Evolutionary conservation across 2,113 vertebrate genomes (phyloP), one percentile per base, ranked within the genome.

Genomic region (Mugil cephalus): DNA sequence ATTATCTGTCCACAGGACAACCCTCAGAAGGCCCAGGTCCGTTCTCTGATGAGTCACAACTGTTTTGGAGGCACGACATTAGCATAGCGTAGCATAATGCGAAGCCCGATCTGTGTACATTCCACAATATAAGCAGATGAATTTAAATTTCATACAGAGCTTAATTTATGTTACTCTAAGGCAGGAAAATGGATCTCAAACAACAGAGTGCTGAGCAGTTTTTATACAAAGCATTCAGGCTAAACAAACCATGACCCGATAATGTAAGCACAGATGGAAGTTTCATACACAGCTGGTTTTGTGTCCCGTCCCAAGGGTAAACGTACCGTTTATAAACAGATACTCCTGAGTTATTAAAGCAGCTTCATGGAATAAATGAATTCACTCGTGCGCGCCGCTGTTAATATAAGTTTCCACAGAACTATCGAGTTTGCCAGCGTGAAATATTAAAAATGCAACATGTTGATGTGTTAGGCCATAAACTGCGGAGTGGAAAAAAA

Each of bases 201-300:
- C 51, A 55, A 73, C 50, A 45, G 30, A 69, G 58, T 30, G 50
- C 65, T 56, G 66, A 79, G 58, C n/a, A 53, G 60, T 72, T 80
- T 84, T 46, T 81, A 62, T 43, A 38, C 81, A 64, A 71, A 89
- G 74, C 66, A 83, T 84, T 78, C 77, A 78, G 72, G 84, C 62
- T 90, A 88, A 92, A 88, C 86, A 89, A 87, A 89, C 68, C 82
- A 24, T 90, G 87, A 88, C 87, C 78, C 82, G 80, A 79, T 90
- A 89, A 89, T 87, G 82, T 87, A 89, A 89, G 86, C 86, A 89
- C 92, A 93, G 91, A 93, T 93, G 92, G 91, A 85, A 72, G 77
- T 84, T 87, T 91, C 77, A 90, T 81, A 90, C 86, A 75, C 83
- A 85, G 83, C 87, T 92, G 88, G 83, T 86, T 92, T 82, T 88